Evolutionary conservation across 2,888 invertebrate genomes (phyloP).

Genomic region (Trissolcus japonicus): DNA sequence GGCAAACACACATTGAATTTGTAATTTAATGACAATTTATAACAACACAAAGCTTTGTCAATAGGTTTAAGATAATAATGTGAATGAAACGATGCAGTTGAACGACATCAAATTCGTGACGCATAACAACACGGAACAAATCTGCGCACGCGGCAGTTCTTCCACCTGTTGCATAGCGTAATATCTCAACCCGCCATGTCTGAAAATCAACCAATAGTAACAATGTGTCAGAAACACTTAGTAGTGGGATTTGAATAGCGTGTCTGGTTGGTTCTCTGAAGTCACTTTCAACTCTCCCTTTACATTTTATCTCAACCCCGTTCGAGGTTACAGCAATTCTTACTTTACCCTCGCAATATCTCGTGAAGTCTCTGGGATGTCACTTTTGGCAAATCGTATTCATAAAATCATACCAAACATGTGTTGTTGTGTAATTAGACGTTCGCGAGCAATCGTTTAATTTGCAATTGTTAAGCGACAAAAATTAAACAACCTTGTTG

Average conservation of each 20-base stretch:
- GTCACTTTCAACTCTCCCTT: conserved; percentile 65
- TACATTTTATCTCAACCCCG: conserved; percentile 57
- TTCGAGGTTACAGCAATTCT: conserved; percentile 62
- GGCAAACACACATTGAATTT: no score
- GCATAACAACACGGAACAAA: conserved; percentile 49
- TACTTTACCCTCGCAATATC: conserved; percentile 60
- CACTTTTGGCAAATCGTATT: conserved; percentile 34
- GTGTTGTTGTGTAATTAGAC: conserved; percentile 28
- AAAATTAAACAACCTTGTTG: no score
- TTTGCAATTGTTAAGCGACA: not conserved
- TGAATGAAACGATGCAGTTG: conserved; percentile 61
- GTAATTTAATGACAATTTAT: no score
- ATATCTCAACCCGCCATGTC: conserved; percentile 71
- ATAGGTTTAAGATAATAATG: not conserved
- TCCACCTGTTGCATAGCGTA: conserved; percentile 72
- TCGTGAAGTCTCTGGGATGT: conserved; percentile 55
- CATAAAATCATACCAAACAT: conserved; percentile 32
- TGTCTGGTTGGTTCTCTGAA: conserved; percentile 66
- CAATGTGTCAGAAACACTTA: conserved; percentile 58
- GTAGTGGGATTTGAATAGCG: conserved; percentile 67
- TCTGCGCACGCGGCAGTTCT: conserved; percentile 55
- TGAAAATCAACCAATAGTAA: conserved; percentile 68
- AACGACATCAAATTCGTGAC: conserved; percentile 53
- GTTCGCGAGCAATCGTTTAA: not conserved
- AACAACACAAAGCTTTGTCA: no score